These are phyloP conservation scores for Pantala flavescens DNA, from an alignment of 1,140 invertebrate genomes.

Conservation along the genomic window DNA sequence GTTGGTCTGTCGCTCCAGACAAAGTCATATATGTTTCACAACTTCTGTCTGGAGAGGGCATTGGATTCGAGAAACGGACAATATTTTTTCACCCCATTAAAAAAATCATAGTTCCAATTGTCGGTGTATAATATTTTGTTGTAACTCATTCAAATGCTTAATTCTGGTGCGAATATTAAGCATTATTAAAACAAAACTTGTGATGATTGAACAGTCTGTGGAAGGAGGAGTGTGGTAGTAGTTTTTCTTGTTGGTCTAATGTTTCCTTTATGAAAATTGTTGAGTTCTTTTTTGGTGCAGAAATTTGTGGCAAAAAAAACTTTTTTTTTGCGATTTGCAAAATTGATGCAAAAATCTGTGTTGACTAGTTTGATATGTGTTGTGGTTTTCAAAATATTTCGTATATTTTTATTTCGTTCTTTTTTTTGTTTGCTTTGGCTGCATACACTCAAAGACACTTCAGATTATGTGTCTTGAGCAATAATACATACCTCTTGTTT, in stretches of 20 bases:
- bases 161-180: neutral
- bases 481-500: too few species aligned
- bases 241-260: too few species aligned
- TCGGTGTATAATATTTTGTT: neutral
- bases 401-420: neutral
- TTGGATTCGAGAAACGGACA: neutral
- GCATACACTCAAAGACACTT: too few species aligned
- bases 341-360: neutral
- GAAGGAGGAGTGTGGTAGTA: too few species aligned
- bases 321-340: too few species aligned
- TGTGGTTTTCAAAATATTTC: conserved; percentile 11
- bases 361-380: neutral
- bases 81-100: neutral
- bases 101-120: neutral
- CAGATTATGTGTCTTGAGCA: too few species aligned
- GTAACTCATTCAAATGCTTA: neutral
- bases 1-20: neutral
- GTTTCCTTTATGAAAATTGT: too few species aligned
- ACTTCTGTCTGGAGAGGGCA: neutral
- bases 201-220: too few species aligned
- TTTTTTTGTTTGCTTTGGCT: too few species aligned
- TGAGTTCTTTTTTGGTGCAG: too few species aligned
- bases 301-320: too few species aligned
- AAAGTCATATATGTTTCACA: neutral
- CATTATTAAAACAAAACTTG: neutral